phyloP scores from a whole-genome alignment of 2,888 invertebrate species.

The Aleiodes testaceus region DNA sequence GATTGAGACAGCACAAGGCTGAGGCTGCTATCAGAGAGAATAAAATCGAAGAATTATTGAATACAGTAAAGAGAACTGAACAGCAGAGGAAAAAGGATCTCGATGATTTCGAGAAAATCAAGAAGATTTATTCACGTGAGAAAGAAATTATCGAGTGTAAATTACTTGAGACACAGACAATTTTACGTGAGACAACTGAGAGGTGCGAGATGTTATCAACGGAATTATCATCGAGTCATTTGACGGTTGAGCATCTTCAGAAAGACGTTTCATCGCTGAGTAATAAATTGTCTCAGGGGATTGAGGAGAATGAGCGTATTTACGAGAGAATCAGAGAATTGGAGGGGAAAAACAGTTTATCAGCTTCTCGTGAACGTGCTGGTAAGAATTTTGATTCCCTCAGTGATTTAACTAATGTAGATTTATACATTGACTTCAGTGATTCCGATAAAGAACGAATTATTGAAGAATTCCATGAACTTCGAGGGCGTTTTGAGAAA shows the following conservation, averaged over 20 bases:
- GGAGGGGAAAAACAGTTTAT: conserved; percentile 77
- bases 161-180: conserved; percentile 80
- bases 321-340: conserved; percentile 83
- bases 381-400: conserved; percentile 84
- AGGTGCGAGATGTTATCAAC: conserved; percentile 79
- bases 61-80: conserved; percentile 84
- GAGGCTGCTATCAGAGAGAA: conserved; percentile 83
- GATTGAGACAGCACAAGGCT: conserved; percentile 80
- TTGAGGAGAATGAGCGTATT: conserved; percentile 85
- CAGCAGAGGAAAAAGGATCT: conserved; percentile 83
- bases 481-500: conserved; percentile 85
- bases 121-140: conserved; percentile 78
- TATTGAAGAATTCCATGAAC: conserved; percentile 86
- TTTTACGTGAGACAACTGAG: conserved; percentile 80
- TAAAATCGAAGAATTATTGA: conserved; percentile 85
- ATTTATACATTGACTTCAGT: conserved; percentile 83
- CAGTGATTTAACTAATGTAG: conserved; percentile 86
- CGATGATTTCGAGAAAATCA: conserved; percentile 78
- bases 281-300: conserved; percentile 80
- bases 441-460: conserved; percentile 83
- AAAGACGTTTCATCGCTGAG: conserved; percentile 80
- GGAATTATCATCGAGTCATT: conserved; percentile 80
- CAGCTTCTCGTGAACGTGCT: conserved; percentile 77
- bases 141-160: conserved; percentile 81
- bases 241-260: conserved; percentile 80